Evolutionary conservation across 2,113 vertebrate species (phyloP).

Genomic region (Lota lota): DNA sequence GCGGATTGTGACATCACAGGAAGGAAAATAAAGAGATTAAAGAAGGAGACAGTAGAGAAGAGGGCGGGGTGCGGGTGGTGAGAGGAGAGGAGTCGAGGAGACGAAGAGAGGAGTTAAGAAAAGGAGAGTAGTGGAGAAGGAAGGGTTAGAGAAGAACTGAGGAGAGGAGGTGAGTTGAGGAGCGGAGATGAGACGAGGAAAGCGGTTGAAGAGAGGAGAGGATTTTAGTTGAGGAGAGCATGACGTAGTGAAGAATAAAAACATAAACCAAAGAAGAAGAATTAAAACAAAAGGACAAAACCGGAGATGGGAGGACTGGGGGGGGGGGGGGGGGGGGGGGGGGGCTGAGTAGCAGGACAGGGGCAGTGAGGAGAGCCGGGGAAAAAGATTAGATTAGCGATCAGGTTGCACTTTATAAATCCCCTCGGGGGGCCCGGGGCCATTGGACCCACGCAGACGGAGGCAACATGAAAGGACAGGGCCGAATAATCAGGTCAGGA

Average conservation of each 20-base stretch:
- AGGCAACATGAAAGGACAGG: neutral
- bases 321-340: neutral
- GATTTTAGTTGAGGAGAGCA: neutral
- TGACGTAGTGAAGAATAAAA: neutral
- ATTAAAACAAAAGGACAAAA: too few relatives aligned
- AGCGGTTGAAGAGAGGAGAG: neutral
- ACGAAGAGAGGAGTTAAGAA: too few relatives aligned
- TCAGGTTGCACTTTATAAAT: conserved; percentile 1
- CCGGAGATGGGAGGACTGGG: too few relatives aligned
- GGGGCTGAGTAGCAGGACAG: neutral
- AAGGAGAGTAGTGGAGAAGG: too few relatives aligned
- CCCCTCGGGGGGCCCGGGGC: neutral
- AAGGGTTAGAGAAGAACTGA: neutral
- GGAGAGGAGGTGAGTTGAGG: too few relatives aligned
- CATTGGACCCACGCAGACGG: neutral
- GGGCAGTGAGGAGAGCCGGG: neutral
- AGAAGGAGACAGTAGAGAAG: neutral
- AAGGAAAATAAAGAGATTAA: neutral
- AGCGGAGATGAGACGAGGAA: too few relatives aligned
- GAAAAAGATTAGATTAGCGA: neutral
- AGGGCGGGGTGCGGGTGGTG: neutral
- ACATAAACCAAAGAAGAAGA: too few relatives aligned
- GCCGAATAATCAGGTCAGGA: neutral
- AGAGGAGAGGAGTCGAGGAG: too few relatives aligned
- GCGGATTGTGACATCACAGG: neutral